Conservation (phyloP, 2,797 vertebrate species). For the Echeneis naucrates region DNA sequence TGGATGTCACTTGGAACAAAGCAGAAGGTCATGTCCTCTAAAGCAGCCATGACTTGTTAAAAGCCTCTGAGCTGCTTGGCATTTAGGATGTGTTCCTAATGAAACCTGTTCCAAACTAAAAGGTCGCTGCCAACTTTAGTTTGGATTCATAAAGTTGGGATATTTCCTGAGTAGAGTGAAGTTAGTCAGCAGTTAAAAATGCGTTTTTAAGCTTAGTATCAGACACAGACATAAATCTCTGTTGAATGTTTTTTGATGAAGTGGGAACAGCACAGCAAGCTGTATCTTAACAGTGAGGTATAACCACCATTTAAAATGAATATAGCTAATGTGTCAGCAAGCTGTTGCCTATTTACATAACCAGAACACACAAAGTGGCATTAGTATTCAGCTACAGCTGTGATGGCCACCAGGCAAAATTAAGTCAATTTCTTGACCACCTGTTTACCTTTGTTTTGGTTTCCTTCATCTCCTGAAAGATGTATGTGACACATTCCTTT, state of each 20-base stretch:
- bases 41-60: constrained; percentile 8
- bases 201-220: not conserved
- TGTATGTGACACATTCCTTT: not conserved
- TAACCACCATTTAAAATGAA: not conserved
- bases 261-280: not conserved
- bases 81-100: constrained; percentile 26
- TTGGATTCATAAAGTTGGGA: not conserved
- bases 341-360: not conserved
- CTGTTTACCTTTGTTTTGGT: not conserved
- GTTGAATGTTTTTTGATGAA: not conserved
- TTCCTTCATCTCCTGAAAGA: not conserved
- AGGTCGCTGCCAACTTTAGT: constrained; percentile 1
- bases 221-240: no score
- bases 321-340: not conserved
- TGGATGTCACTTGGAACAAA: not conserved
- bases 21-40: not conserved
- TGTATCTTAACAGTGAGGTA: not conserved
- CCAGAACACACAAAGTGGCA: not conserved
- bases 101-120: constrained; percentile 9
- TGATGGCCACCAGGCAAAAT: not conserved
- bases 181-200: not conserved
- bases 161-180: accelerated
- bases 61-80: constrained; percentile 8
- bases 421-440: not conserved
- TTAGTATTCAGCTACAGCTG: not conserved